Conservation (phyloP, 2,113 vertebrate species). For the Enhydra lutris region DNA sequence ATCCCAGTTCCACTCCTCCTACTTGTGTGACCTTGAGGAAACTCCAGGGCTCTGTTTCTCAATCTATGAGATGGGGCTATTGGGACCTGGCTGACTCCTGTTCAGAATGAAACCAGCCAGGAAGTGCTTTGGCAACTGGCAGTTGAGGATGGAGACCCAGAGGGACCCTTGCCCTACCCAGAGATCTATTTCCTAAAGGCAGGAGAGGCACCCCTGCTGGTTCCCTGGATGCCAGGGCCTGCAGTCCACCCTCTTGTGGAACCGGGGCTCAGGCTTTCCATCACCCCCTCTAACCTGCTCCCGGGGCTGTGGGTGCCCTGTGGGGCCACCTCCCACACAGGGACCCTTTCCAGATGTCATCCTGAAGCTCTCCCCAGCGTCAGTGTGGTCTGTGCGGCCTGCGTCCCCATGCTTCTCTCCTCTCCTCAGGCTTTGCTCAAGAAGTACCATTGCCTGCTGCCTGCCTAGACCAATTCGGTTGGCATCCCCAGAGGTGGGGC, state of each 20-base stretch:
- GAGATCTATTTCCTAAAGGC: not conserved
- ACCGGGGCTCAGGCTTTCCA: not conserved
- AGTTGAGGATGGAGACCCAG: not conserved
- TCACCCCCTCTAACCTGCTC: not conserved
- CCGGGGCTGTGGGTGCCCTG: no score
- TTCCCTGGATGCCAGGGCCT: not conserved
- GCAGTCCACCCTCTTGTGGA: not conserved
- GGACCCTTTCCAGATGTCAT: accelerated
- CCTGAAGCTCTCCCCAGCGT: not conserved
- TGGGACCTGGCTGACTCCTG: not conserved
- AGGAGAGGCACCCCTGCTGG: not conserved
- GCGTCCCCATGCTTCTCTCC: not conserved
- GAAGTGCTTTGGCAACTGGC: not conserved
- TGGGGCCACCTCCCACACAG: not conserved
- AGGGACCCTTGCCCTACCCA: not conserved
- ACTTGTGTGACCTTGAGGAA: not conserved
- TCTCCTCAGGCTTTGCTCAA: not conserved
- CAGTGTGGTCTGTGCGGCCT: not conserved
- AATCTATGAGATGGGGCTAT: not conserved
- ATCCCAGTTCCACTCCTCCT: not conserved
- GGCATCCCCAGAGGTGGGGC: not conserved
- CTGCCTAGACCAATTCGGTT: not conserved
- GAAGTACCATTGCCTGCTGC: not conserved
- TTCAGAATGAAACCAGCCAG: not conserved
- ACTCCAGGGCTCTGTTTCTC: not conserved